These are phyloP conservation scores for Ctena decussata DNA, from an alignment of 2,888 invertebrate species.

Conservation along the genomic window DNA sequence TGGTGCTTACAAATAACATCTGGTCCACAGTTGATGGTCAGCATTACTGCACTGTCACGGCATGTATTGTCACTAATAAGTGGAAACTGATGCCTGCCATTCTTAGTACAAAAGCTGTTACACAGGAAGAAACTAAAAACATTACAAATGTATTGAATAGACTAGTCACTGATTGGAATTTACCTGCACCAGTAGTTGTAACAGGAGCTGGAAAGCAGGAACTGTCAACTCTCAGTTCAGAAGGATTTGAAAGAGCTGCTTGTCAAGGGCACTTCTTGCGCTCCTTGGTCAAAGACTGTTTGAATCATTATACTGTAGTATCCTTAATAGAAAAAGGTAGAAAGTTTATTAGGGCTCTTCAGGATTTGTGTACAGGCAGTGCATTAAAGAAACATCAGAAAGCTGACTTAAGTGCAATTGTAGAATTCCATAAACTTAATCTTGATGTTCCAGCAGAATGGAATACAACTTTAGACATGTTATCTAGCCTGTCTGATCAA, in stretches of 20 bases:
- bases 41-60: conserved; percentile 30
- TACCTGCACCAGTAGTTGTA: conserved; percentile 35
- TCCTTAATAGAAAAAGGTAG: conserved; percentile 40
- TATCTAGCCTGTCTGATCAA: conserved; percentile 37
- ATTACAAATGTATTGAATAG: conserved; percentile 35
- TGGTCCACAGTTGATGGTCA: conserved; percentile 29
- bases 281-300: conserved; percentile 32
- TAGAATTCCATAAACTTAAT: conserved; percentile 24
- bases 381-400: conserved; percentile 41
- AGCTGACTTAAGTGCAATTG: conserved; percentile 23
- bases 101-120: conserved; percentile 27
- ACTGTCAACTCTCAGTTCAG: conserved; percentile 14
- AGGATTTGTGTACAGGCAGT: conserved; percentile 18
- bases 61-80: conserved; percentile 38
- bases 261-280: conserved; percentile 58
- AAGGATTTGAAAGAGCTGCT: conserved; percentile 37
- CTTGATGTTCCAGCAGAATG: conserved; percentile 32
- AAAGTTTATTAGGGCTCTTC: conserved; percentile 22
- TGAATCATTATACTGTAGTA: conserved; percentile 24
- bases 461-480: conserved; percentile 50
- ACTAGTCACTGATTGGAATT: conserved; percentile 44
- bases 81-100: conserved; percentile 45
- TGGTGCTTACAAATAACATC: conserved; percentile 37
- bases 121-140: conserved; percentile 13
- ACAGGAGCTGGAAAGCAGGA: conserved; percentile 26